Evolutionary conservation across 2,888 invertebrate species (phyloP).

Genomic region (Ectropis crepuscularia): DNA sequence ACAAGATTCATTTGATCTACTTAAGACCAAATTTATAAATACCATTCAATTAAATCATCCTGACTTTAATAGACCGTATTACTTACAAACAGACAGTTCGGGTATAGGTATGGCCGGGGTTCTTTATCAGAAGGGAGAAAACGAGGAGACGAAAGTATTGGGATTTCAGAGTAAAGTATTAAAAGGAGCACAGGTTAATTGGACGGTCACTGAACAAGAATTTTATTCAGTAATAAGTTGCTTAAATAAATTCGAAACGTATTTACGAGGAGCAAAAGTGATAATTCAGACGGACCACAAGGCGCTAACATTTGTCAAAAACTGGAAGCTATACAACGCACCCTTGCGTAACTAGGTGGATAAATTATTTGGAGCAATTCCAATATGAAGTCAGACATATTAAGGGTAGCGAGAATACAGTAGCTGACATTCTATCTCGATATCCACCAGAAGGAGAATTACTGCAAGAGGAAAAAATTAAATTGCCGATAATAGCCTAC

Average conservation of each 20-base stretch:
- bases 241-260: background rate
- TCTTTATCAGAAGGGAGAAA: background rate
- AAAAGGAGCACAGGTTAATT: background rate
- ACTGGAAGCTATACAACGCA: conserved; percentile 40
- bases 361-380: conserved; percentile 41
- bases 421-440: background rate
- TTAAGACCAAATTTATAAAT: background rate
- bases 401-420: conserved; percentile 2
- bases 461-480: background rate
- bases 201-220: background rate
- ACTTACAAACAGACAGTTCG: conserved; percentile 1
- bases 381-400: conserved; percentile 39
- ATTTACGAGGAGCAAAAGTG: too few relatives aligned
- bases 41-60: background rate
- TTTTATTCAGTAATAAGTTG: background rate
- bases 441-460: conserved; percentile 4
- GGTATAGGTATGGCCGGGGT: background rate
- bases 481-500: background rate
- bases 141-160: background rate
- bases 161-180: background rate
- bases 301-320: conserved; percentile 38
- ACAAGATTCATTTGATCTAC: conserved; percentile 15
- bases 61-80: conserved; percentile 1
- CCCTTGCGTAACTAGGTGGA: conserved; percentile 41
- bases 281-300: conserved; percentile 39